A percentile compares a stretch with the other conserved stretches of the same genome.
phyloP scores from a whole-genome alignment of 2,888 invertebrate genomes.

The Nezara viridula region DNA sequence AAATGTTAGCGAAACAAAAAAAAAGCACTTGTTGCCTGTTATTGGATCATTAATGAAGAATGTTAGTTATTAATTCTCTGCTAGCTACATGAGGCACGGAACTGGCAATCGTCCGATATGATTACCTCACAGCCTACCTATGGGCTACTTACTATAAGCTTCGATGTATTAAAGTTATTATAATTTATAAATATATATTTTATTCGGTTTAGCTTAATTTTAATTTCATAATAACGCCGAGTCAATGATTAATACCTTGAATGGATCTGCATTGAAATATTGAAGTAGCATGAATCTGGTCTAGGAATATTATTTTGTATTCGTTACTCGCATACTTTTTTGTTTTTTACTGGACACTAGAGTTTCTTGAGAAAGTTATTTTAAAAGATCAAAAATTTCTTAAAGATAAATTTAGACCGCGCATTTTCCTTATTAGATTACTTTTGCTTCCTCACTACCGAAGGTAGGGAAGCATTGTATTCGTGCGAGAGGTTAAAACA shows the following conservation, averaged over 20 bases:
- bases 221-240: too few relatives aligned
- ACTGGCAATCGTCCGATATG: background rate
- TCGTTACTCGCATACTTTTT: too few relatives aligned
- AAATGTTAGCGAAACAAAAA: background rate
- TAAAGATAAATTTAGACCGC: too few relatives aligned
- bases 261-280: background rate
- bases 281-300: background rate
- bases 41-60: conserved; percentile 1
- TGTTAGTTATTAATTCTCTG: background rate
- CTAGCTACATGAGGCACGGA: conserved; percentile 12
- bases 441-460: too few relatives aligned
- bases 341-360: too few relatives aligned
- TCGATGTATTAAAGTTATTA: background rate
- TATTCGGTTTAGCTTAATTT: background rate
- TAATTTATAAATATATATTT: background rate
- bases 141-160: background rate
- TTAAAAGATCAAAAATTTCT: too few relatives aligned
- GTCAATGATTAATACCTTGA: too few relatives aligned
- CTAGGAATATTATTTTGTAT: background rate
- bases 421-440: too few relatives aligned
- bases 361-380: too few relatives aligned
- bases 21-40: conserved; percentile 28
- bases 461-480: too few relatives aligned
- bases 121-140: background rate
- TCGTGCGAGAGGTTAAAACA: too few relatives aligned